Conservation (phyloP, 2,797 vertebrate species). For the Nyctibius grandis region DNA sequence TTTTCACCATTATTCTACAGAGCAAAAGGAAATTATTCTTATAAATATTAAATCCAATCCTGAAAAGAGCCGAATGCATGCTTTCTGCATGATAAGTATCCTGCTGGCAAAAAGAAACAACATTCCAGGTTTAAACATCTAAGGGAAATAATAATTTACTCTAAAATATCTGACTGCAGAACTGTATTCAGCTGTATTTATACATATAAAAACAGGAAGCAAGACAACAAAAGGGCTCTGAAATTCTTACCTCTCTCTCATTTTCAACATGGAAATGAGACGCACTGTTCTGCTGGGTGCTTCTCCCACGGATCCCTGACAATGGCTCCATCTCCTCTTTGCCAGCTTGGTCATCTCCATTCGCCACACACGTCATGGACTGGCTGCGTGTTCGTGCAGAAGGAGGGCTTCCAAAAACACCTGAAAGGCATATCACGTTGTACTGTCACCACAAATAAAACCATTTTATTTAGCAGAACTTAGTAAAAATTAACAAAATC, state of each 20-base stretch:
- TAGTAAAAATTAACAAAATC: neutral
- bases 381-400: conserved; percentile 39
- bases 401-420: conserved; percentile 79
- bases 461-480: neutral
- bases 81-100: neutral
- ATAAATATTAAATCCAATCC: neutral
- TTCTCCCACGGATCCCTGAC: conserved; percentile 68
- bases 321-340: conserved; percentile 64
- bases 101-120: neutral
- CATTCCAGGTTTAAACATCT: neutral
- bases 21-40: neutral
- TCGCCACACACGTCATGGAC: conserved; percentile 62
- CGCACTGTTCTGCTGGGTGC: conserved; percentile 56
- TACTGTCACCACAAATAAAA: neutral
- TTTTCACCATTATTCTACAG: neutral
- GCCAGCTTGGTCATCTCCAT: conserved; percentile 48
- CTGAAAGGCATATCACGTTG: conserved; percentile 59
- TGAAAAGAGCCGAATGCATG: neutral
- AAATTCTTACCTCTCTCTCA: conserved; percentile 74
- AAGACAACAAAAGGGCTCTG: neutral
- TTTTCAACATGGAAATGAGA: conserved; percentile 53
- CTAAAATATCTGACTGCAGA: neutral
- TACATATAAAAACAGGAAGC: neutral
- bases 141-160: neutral
- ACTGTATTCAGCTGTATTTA: neutral